Percentiles rank a stretch among this genome's conserved stretches.
These are phyloP conservation scores for Diadumene lineata DNA, from an alignment of 92 coral and sea anemone species.

Conservation along the genomic window DNA sequence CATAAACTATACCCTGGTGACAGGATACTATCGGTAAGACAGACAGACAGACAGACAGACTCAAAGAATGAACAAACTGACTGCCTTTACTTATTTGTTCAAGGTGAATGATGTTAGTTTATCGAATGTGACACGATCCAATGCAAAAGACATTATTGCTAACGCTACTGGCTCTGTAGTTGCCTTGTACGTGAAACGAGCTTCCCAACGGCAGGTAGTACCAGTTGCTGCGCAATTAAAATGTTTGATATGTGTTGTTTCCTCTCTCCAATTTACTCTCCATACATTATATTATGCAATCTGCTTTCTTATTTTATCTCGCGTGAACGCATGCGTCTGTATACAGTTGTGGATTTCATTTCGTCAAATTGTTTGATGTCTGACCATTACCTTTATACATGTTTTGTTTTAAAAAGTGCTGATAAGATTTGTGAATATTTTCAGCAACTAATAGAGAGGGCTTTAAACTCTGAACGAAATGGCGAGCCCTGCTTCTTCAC, in stretches of 20 bases:
- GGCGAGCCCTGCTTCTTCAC: conserved; percentile 37
- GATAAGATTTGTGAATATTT: no score
- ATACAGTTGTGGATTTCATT: no score
- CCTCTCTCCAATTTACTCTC: no score
- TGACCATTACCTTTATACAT: no score
- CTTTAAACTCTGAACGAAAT: conserved; percentile 28
- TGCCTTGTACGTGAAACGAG: conserved; percentile 55
- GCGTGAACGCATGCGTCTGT: no score
- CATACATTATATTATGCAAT: no score
- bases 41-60: not conserved
- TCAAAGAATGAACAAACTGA: not conserved
- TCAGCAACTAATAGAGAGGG: conserved; percentile 57
- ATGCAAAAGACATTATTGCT: conserved; percentile 42
- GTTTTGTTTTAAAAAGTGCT: no score
- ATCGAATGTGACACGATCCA: conserved; percentile 36
- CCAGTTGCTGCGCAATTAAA: no score
- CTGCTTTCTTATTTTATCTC: no score
- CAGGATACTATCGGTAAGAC: conserved; percentile 48
- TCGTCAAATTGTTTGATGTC: no score
- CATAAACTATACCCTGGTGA: conserved; percentile 60
- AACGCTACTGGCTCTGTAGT: conserved; percentile 41
- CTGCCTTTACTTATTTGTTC: no score
- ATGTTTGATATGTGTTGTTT: no score
- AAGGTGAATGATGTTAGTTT: conserved; percentile 63
- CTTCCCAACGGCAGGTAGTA: conserved; percentile 58